Percentiles rank a stretch among this genome's conserved stretches.
Conservation (phyloP, 2,888 invertebrate genomes). For the Tetranychus truncatus region DNA sequence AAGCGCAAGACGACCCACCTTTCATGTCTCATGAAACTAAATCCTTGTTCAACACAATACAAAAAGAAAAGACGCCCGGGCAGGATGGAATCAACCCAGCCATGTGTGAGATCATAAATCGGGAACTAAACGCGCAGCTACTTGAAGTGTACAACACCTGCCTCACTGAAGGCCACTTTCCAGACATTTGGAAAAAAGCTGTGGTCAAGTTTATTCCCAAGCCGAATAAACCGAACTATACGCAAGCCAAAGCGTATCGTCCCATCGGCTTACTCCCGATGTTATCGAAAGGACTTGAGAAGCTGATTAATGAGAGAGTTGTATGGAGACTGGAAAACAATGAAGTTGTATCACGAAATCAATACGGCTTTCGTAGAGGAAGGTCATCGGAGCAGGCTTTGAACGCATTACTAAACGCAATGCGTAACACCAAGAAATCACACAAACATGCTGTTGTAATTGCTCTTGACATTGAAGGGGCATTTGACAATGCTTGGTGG, state of each 20-base stretch:
- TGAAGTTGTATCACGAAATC: neutral
- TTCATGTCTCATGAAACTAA: too few species aligned
- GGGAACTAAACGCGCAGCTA: too few species aligned
- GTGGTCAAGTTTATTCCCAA: neutral
- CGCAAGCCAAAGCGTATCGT: neutral
- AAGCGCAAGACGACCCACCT: too few species aligned
- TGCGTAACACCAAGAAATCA: neutral
- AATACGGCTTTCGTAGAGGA: neutral
- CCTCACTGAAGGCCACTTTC: neutral
- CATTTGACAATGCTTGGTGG: constrained; percentile 20
- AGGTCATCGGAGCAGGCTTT: neutral
- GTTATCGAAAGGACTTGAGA: neutral
- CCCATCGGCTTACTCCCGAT: neutral
- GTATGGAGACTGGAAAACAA: neutral
- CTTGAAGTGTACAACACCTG: neutral
- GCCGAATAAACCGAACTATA: neutral
- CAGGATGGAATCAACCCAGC: neutral
- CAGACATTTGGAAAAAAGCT: neutral
- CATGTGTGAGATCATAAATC: too few species aligned
- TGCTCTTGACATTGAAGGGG: constrained; percentile 15
- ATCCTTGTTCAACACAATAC: too few species aligned
- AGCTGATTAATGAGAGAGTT: neutral
- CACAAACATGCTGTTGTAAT: neutral
- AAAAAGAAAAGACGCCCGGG: neutral
- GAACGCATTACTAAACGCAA: neutral